Conservation (phyloP, 1,140 invertebrate genomes). For the Melanaphis sacchari region DNA sequence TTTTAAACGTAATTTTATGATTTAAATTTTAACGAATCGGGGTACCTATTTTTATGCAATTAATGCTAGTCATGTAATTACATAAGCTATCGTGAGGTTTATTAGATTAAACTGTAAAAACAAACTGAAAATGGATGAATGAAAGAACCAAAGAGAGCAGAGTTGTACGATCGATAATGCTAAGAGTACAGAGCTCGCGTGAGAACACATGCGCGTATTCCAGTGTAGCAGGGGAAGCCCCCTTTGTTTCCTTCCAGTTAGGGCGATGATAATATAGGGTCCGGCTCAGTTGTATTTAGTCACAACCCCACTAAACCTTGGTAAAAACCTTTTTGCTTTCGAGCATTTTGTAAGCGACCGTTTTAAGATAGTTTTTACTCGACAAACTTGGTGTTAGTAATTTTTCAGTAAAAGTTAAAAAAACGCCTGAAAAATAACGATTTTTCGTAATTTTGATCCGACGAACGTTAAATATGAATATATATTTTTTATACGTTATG, state of each 20-base stretch:
- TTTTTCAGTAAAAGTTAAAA: neutral
- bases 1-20: neutral
- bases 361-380: neutral
- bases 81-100: neutral
- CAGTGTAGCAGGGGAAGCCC: slow-evolving; percentile 28
- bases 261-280: slow-evolving; percentile 52
- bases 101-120: neutral
- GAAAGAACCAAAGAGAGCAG: slow-evolving; percentile 37
- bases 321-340: slow-evolving; percentile 28
- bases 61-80: neutral
- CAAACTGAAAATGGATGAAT: slow-evolving; percentile 23
- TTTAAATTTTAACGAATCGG: neutral
- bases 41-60: neutral
- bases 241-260: slow-evolving; percentile 54
- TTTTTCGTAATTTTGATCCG: neutral
- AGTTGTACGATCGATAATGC: slow-evolving; percentile 47
- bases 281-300: slow-evolving; percentile 39
- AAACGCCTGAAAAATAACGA: neutral
- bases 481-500: neutral
- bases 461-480: neutral
- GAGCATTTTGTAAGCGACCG: neutral
- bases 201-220: slow-evolving; percentile 45
- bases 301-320: slow-evolving; percentile 39
- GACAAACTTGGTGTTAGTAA: neutral
- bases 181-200: neutral